A percentile compares a stretch with the other conserved stretches of the same genome.
Evolutionary conservation across 1,140 invertebrate genomes (phyloP).

Genomic region (Zaprionus inermis): DNA sequence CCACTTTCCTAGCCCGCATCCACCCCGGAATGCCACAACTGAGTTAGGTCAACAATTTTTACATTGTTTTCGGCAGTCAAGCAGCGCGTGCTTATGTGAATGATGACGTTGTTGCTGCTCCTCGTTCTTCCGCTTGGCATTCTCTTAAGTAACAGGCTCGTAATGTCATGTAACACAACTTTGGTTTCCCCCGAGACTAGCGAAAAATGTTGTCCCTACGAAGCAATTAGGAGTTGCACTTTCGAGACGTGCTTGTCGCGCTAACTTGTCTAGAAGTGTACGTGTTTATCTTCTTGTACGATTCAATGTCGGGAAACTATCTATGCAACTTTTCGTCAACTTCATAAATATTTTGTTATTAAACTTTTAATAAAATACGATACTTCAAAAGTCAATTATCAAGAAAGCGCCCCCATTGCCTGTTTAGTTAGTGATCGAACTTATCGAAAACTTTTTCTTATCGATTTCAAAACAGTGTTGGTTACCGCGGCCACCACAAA

Average conservation of each 20-base stretch:
- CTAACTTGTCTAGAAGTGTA: background rate
- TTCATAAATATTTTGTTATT: too few relatives aligned
- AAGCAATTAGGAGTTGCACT: constrained; percentile 68
- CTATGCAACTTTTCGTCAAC: too few relatives aligned
- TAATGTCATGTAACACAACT: constrained; percentile 39
- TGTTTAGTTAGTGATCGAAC: too few relatives aligned
- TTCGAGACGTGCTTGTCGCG: constrained; percentile 26
- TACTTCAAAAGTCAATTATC: too few relatives aligned
- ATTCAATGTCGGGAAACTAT: background rate
- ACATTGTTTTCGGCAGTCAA: constrained; percentile 68
- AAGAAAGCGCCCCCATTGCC: too few relatives aligned
- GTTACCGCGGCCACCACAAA: too few relatives aligned
- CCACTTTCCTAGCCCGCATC: background rate
- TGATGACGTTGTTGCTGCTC: constrained; percentile 40
- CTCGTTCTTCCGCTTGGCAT: background rate
- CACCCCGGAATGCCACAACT: constrained; percentile 24
- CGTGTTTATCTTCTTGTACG: background rate
- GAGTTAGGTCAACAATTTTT: constrained; percentile 73
- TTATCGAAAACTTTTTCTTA: too few relatives aligned
- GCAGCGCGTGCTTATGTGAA: constrained; percentile 61
- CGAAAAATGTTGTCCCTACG: constrained; percentile 38
- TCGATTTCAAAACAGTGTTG: too few relatives aligned
- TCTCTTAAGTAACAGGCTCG: constrained; percentile 31
- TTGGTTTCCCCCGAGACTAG: constrained; percentile 37
- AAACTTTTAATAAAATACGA: too few relatives aligned